Evolutionary conservation across 2,888 invertebrate genomes (phyloP).

Genomic region (Steinernema carpocapsae): DNA sequence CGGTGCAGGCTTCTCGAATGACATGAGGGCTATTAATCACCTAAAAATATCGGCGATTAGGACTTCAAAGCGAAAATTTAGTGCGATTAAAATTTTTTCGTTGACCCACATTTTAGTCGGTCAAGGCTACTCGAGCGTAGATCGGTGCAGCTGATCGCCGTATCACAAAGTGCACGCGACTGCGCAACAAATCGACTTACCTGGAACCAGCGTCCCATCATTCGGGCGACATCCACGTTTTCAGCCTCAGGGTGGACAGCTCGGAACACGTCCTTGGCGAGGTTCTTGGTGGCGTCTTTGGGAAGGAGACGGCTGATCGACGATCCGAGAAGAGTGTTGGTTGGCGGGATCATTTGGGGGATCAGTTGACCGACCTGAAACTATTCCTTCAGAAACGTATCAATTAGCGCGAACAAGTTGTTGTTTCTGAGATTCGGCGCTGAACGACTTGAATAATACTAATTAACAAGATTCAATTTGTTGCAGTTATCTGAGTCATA

Average conservation of each 20-base stretch:
- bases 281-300: conserved; percentile 68
- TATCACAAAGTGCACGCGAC: not conserved
- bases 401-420: not conserved
- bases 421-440: not conserved
- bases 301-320: conserved; percentile 68
- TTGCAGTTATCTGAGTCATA: too few species aligned
- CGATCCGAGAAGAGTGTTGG: conserved; percentile 68
- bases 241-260: conserved; percentile 68
- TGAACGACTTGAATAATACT: not conserved
- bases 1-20: conserved; percentile 69
- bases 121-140: conserved; percentile 21
- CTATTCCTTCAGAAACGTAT: not conserved
- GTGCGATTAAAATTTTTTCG: conserved; percentile 16
- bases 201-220: conserved; percentile 70
- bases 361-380: conserved; percentile 67
- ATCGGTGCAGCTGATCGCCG: conserved; percentile 21
- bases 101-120: conserved; percentile 40
- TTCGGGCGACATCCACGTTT: conserved; percentile 68
- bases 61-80: not conserved
- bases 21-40: conserved; percentile 70
- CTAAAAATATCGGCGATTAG: conserved; percentile 41
- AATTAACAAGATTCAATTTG: not conserved
- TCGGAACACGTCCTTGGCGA: conserved; percentile 68
- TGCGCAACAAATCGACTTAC: conserved; percentile 47
- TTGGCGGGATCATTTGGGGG: conserved; percentile 69